phyloP scores from a whole-genome alignment of 2,113 vertebrate species.

The Heloderma charlesbogerti region DNA sequence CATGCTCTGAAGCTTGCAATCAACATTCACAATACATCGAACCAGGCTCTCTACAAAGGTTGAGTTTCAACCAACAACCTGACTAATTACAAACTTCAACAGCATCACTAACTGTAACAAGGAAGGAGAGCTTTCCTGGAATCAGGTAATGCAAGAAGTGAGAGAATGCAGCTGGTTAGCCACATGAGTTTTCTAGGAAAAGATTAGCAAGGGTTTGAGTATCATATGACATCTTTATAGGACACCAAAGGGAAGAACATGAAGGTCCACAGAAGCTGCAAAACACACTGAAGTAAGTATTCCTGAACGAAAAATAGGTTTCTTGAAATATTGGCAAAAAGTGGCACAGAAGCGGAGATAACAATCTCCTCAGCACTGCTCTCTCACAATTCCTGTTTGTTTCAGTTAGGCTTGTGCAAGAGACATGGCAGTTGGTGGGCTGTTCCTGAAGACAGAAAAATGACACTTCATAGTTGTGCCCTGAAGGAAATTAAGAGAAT shows the following conservation, averaged over 20 bases:
- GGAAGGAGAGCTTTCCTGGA: not conserved
- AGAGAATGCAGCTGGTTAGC: not conserved
- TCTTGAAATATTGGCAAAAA: not conserved
- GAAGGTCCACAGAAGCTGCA: not conserved
- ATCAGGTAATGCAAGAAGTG: not conserved
- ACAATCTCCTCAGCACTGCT: not conserved
- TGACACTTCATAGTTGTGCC: conserved; percentile 6
- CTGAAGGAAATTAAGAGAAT: conserved; percentile 21
- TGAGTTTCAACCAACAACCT: no score
- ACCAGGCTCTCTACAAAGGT: no score
- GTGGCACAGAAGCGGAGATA: not conserved
- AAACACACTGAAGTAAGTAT: not conserved
- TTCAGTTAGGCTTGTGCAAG: not conserved
- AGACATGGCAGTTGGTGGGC: not conserved
- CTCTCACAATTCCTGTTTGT: not conserved
- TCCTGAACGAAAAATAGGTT: not conserved
- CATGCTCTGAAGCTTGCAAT: no score
- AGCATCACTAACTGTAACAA: not conserved
- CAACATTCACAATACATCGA: no score
- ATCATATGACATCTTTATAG: not conserved
- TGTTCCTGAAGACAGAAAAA: conserved; percentile 19
- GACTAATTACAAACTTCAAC: no score
- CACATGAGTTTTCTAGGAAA: conserved; percentile 1
- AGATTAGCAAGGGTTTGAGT: not conserved
- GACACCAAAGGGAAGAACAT: not conserved